phyloP scores from a whole-genome alignment of 2,797 vertebrate genomes.

The Parauchenoglanis ngamensis region DNA sequence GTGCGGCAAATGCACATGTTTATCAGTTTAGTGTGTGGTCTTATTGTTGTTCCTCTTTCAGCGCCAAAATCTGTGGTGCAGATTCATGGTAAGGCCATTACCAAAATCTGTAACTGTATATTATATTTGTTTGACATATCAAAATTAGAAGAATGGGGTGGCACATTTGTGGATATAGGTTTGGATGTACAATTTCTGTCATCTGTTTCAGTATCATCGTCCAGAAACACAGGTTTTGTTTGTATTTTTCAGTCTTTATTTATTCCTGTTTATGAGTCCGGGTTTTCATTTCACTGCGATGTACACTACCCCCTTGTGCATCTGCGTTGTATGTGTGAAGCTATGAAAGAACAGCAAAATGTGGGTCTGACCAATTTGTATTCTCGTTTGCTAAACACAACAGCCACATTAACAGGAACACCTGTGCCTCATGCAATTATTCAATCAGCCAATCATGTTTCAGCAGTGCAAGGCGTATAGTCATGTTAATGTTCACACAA shows the following conservation, averaged over 20 bases:
- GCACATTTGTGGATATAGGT: background rate
- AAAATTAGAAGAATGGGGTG: background rate
- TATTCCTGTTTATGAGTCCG: constrained; percentile 40
- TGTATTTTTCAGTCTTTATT: constrained; percentile 30
- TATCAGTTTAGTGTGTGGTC: background rate
- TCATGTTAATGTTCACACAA: background rate
- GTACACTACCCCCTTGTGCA: background rate
- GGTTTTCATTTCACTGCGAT: background rate
- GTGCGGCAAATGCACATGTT: background rate
- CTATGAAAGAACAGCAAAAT: background rate
- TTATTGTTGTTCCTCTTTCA: background rate
- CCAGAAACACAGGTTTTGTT: background rate
- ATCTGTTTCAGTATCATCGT: background rate
- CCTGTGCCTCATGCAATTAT: background rate
- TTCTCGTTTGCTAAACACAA: background rate
- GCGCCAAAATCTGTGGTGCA: background rate
- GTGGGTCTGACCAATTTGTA: background rate
- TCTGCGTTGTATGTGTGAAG: background rate
- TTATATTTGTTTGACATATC: background rate
- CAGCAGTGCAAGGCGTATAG: background rate
- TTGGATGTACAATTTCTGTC: background rate
- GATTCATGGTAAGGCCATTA: background rate
- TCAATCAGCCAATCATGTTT: background rate
- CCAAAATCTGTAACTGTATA: background rate
- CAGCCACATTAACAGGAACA: background rate